A percentile compares a stretch with the other conserved stretches of the same genome.
phyloP scores from a whole-genome alignment of 2,888 invertebrate species.

The Parnassius mnemosyne region DNA sequence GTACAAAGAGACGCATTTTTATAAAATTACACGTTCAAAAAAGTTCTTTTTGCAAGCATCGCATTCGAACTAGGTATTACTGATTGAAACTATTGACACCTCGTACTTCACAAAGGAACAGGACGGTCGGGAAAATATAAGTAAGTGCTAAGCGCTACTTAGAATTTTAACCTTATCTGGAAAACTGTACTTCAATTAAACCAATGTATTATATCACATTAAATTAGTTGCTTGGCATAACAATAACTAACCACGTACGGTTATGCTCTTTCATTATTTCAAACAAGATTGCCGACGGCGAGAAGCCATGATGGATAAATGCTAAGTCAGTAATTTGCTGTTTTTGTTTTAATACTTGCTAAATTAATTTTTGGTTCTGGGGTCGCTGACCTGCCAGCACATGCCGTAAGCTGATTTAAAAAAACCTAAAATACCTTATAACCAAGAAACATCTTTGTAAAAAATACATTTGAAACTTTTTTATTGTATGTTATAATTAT shows the following conservation, averaged over 20 bases:
- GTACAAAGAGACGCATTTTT: too few species aligned
- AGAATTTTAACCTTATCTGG: too few species aligned
- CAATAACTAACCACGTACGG: constrained; percentile 32
- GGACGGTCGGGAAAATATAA: too few species aligned
- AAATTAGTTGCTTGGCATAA: constrained; percentile 10
- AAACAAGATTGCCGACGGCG: constrained; percentile 52
- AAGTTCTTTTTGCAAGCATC: too few species aligned
- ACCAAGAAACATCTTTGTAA: background rate
- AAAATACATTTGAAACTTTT: background rate
- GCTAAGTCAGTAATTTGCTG: constrained; percentile 60
- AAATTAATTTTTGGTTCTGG: constrained; percentile 48
- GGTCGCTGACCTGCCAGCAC: constrained; percentile 40
- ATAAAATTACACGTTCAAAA: too few species aligned
- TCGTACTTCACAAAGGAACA: too few species aligned
- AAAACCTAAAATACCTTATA: background rate
- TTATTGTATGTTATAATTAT: too few species aligned
- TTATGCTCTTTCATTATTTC: constrained; percentile 48
- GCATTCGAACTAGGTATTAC: too few species aligned
- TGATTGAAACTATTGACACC: too few species aligned
- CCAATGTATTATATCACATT: background rate
- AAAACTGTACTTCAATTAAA: too few species aligned
- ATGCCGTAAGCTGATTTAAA: constrained; percentile 5
- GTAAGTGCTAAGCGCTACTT: too few species aligned
- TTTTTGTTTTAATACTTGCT: constrained; percentile 51
- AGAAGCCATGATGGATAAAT: constrained; percentile 56